Conservation (phyloP, 2,113 vertebrate genomes). For the Meriones unguiculatus region DNA sequence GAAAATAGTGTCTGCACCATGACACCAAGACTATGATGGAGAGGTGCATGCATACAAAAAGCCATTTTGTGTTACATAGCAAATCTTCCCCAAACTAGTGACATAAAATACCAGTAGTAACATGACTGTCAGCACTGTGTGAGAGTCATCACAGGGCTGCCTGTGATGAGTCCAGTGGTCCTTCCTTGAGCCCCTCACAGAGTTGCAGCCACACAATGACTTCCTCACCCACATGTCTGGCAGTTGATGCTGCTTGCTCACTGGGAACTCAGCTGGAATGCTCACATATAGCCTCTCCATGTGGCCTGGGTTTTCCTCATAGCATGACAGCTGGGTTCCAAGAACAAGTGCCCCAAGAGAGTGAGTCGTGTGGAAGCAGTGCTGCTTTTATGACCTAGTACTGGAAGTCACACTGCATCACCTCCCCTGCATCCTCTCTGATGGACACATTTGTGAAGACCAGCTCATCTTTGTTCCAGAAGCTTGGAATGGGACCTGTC, state of each 20-base stretch:
- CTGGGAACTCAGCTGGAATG: conserved; percentile 18
- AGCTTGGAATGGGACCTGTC: not conserved
- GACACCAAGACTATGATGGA: not conserved
- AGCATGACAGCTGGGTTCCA: conserved; percentile 35
- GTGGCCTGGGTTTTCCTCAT: conserved; percentile 51
- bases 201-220: conserved; percentile 29
- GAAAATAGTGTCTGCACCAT: not conserved
- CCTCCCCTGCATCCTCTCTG: not conserved
- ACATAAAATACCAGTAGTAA: not conserved
- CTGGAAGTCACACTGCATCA: not conserved
- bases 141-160: not conserved
- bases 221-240: conserved; percentile 46
- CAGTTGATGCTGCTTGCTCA: conserved; percentile 31
- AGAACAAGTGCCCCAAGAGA: conserved; percentile 44
- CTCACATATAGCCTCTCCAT: conserved; percentile 50
- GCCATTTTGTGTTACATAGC: conserved; percentile 6
- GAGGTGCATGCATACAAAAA: not conserved
- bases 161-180: not conserved
- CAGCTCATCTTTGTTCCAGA: not conserved
- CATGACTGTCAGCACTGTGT: not conserved
- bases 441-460: conserved; percentile 2
- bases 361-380: conserved; percentile 12
- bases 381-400: conserved; percentile 39
- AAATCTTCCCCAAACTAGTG: not conserved
- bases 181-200: conserved; percentile 3